Evolutionary conservation across 2,888 invertebrate genomes (phyloP), one percentile per base, ranked within the genome.

Genomic region (Thereva nobilitata): DNA sequence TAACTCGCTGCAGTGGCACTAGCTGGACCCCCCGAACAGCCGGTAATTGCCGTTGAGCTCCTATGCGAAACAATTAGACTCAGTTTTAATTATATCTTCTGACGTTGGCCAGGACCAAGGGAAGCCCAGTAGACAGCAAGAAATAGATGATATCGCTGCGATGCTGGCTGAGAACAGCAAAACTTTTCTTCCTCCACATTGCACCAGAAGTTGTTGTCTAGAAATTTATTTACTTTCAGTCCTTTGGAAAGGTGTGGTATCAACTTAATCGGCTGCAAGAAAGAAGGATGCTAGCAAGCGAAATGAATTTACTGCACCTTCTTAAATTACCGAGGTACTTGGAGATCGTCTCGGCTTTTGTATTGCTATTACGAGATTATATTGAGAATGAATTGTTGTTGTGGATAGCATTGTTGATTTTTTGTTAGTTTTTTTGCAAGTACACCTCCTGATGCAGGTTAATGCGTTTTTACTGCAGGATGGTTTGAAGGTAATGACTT

Each of bases 1-100:
- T 23, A 23, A 23, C 23, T 23, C 23, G 50, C 34, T 50, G 57
- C 45, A 57, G 10, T 45, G 10, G 57, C 37, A 57, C 37, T 57
- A 10, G 45, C 10, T n/a, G 57, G 23, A 57, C 41, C 57, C 38
- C 57, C 35, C 35, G 47, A 57, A 7, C 38, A 47, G 45, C 57
- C 37, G 57, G 57, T 57, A 57, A 57, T 57, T 57, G 57, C 57
- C 57, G 7, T 37, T 44, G 38, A 45, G 47, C 47, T 57, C 47
- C 57, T 47, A 57, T 57, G 47, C 57, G 57, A 57, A 57, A 57
- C 57, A 57, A 57, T 57, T 57, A 57, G 45, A 44, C 47, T 57
- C 57, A 37, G 10, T 47, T 57, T 45, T 57, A 57, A 57, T 57
- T 57, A 57, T 57, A 57, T 45, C 45, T 57, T 57, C 35, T 45